Base-by-base conservation (phyloP, 2,797 vertebrate genomes). In the Pseudocheirus occidentalis region DNA sequence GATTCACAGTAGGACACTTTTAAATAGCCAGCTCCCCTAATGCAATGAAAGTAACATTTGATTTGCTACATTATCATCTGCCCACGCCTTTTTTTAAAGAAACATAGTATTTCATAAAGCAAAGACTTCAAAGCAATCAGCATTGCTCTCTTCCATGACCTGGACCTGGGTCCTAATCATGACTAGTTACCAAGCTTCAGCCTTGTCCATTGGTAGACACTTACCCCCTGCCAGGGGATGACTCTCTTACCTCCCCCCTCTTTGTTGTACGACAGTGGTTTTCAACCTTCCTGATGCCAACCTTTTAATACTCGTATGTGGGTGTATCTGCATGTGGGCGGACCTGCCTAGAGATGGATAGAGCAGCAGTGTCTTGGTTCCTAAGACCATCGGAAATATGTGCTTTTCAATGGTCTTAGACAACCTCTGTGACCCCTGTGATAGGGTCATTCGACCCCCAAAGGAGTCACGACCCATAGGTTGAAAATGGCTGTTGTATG, bases 1-100 rank as follows among this genome's bases (percentile, higher is more conserved):
- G 55, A 94, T 93, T 96, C 66, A 96, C 90, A 96, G 90, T 90
- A 96, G 58, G 54, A 94, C 90, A 94, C 95, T 40, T 95, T 95
- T 97, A 93, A 94, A 95, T 96, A 96, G 34, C 16, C 56, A 95
- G 92, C 52, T 96, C 87, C 52, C 89, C 54, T 10, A 62, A 4
- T 94, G 40, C 9, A 94, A 90, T 96, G 94, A 92, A 96, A 94
- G 90, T 54, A 91, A 21, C 40, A 95, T 95, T 96, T 95, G 27
- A 94, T 92, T 92, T 89, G 40, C n/a, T 57, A 91, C 96, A 95
- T 40, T 93, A 54, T 92, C 89, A 95, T 40, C 94, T 95, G 92
- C 91, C 92, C 92, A 31, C 94, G 93, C 90, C 56, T 28, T 96
- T 95, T 97, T 95, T 73, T 81, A 9, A 94, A 53, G 55, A 59